Evolutionary conservation across 2,113 vertebrate species (phyloP), one percentile per base, ranked within the genome.

Genomic region (Acrocephalus arundinaceus): DNA sequence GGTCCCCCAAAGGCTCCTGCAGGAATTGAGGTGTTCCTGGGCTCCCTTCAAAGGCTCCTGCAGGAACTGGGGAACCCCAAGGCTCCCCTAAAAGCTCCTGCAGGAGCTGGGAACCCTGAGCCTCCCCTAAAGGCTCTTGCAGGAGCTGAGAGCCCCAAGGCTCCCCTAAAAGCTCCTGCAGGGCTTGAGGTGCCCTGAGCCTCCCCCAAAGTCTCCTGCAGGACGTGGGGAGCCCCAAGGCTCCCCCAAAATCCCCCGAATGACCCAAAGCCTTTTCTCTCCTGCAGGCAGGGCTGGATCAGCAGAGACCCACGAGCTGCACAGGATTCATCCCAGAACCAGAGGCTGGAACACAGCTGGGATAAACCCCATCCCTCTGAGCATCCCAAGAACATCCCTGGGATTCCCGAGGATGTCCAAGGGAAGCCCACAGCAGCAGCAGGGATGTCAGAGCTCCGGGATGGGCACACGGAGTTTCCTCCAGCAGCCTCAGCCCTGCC

Each of bases 391-490:
- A 8, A 28, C 2, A 31, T 4, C 31, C 7, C 0, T 0, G 3
- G 57, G 35, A 6, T 6, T 11, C 1, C 57, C 31, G 1, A 13
- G 80, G 33, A 12, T 9, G 0, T 4, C 39, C n/a, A 3, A 7
- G 82, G 59, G 41, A 45, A 68, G 55, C 35, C 45, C 52, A 3
- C 13, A 6, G 39, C 43, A 39, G 48, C 28, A 9, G 28, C 10
- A 43, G 67, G 1, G 0, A 3, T 14, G 24, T 35, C 31, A 3
- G 15, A 37, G n/a, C 27, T 8, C 49, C 13, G 0, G 7, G 39
- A 1, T 0, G 3, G 22, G 19, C 0, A 0, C 5, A 7, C 0
- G 1, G 28, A 13, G 2, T 3, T 73, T 11, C 57, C 73, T 10
- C 20, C 3, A 25, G 14, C 4, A 2, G 11, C 45, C 21, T 7